A percentile compares a stretch with the other conserved stretches of the same genome.
Evolutionary conservation across 2,797 vertebrate species (phyloP).

Genomic region (Garrulus glandarius): DNA sequence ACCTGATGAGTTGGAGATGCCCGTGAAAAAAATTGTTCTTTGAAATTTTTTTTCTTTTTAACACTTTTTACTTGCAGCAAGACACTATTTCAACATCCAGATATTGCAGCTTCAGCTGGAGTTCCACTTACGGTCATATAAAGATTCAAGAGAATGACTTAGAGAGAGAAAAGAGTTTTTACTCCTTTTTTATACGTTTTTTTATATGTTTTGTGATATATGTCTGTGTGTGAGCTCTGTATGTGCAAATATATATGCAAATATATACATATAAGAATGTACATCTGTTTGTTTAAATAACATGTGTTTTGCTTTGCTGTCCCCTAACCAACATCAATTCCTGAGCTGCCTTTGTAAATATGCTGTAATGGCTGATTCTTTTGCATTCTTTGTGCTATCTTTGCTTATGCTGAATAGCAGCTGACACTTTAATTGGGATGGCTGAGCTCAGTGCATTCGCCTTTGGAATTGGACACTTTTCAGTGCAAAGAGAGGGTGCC

Average conservation of each 20-base stretch:
- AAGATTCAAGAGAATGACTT: neutral
- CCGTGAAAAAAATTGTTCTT: neutral
- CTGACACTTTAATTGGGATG: constrained; percentile 14
- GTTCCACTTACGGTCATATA: neutral
- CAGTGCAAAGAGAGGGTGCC: constrained; percentile 18
- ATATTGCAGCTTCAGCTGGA: neutral
- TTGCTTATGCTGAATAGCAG: constrained; percentile 5
- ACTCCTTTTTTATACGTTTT: neutral
- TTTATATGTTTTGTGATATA: neutral
- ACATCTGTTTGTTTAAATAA: neutral
- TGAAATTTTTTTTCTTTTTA: neutral
- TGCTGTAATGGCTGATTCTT: neutral
- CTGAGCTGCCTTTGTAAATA: neutral
- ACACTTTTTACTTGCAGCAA: neutral
- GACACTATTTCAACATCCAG: neutral
- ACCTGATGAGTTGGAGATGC: constrained; percentile 39
- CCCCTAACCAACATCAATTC: neutral
- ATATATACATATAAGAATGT: neutral
- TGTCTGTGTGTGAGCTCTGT: neutral
- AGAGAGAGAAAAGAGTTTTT: neutral
- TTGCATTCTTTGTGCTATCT: neutral
- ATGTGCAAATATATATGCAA: neutral
- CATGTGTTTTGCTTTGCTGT: neutral
- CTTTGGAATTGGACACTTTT: constrained; percentile 27
- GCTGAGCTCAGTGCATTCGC: constrained; percentile 6